phyloP scores from a whole-genome alignment of 2,888 invertebrate genomes.

The Catonia carolina region DNA sequence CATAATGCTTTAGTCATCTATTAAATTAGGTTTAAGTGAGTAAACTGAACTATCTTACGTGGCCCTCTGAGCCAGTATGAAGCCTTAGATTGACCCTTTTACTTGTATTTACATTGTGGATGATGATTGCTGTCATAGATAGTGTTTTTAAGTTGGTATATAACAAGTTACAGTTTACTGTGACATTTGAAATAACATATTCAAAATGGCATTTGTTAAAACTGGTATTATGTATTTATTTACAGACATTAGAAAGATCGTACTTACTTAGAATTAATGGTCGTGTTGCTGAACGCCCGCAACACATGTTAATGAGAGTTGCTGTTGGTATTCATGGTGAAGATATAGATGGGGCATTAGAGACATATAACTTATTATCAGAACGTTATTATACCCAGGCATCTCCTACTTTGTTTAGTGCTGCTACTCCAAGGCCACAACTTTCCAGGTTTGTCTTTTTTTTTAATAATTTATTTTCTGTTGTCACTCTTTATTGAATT shows the following conservation, averaged over 20 bases:
- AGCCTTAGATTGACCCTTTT: too few species aligned
- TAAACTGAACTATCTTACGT: too few species aligned
- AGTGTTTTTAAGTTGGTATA: too few species aligned
- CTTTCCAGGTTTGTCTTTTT: conserved; percentile 59
- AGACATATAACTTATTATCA: conserved; percentile 92
- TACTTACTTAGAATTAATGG: conserved; percentile 87
- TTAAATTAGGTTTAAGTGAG: too few species aligned
- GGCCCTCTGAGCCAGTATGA: too few species aligned
- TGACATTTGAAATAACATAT: too few species aligned
- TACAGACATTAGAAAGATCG: conserved; percentile 81
- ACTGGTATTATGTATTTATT: neutral
- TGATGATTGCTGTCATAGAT: too few species aligned
- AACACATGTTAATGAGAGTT: conserved; percentile 98
- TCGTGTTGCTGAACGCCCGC: conserved; percentile 92
- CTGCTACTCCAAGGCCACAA: conserved; percentile 86
- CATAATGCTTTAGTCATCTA: too few species aligned
- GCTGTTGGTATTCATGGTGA: conserved; percentile 93
- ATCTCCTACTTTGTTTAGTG: conserved; percentile 93
- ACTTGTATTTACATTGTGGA: too few species aligned
- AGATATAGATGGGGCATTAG: conserved; percentile 85
- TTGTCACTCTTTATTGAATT: neutral
- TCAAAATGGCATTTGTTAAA: too few species aligned
- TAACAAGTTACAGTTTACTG: too few species aligned
- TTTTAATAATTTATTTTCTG: neutral
- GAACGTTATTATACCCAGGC: conserved; percentile 97